Conservation (phyloP, 2,113 vertebrate genomes). For the Daphoenositta chrysoptera region DNA sequence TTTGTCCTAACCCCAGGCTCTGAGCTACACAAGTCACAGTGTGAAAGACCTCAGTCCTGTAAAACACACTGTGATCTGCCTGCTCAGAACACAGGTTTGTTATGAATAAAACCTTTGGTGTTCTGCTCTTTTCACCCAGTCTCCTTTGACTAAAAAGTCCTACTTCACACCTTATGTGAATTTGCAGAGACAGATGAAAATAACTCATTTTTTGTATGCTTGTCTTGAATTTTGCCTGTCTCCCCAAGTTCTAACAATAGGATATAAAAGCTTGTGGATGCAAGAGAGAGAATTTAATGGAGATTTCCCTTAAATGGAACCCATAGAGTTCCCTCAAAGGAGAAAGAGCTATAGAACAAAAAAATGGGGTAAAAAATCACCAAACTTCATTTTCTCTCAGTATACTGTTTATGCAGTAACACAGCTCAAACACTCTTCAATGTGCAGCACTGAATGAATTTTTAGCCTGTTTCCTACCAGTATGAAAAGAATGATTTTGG, state of each 20-base stretch:
- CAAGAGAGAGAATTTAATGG: neutral
- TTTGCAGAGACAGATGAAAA: neutral
- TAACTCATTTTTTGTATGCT: neutral
- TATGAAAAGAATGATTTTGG: neutral
- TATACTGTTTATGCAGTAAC: neutral
- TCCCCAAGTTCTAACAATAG: neutral
- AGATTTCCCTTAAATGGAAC: neutral
- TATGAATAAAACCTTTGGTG: neutral
- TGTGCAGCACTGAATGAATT: neutral
- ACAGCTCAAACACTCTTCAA: neutral
- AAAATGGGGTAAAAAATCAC: neutral
- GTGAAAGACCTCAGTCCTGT: neutral
- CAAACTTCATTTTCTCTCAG: neutral
- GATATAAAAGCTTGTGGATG: neutral
- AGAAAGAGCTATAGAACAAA: neutral
- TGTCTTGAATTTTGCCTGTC: neutral
- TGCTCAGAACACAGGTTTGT: neutral
- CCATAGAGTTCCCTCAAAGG: neutral
- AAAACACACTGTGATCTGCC: neutral
- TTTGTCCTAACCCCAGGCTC: neutral
- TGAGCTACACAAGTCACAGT: fast-evolving
- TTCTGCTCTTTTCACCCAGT: neutral
- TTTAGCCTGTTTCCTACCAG: neutral
- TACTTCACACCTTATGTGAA: neutral
- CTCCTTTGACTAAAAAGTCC: neutral